A percentile compares a stretch with the other conserved stretches of the same genome.
Conservation (phyloP, 2,113 vertebrate genomes). For the Gnathonemus echidnorhynchus region DNA sequence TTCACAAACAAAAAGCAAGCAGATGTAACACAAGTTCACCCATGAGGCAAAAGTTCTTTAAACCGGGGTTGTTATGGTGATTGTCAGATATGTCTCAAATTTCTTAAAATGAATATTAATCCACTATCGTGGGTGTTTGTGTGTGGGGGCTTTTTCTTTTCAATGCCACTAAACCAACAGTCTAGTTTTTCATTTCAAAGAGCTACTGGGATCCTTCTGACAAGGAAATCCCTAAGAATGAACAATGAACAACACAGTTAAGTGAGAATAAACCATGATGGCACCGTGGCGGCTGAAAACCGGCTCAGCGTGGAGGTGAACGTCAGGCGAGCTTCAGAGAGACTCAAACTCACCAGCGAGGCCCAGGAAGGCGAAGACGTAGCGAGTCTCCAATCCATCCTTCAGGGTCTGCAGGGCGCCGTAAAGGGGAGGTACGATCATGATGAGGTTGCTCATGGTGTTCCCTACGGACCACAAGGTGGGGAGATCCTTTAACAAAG, state of each 20-base stretch:
- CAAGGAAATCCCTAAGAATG: neutral
- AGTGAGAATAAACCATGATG: neutral
- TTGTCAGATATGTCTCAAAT: neutral
- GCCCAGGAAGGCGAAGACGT: constrained; percentile 83
- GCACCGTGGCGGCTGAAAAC: neutral
- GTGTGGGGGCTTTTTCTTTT: neutral
- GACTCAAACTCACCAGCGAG: constrained; percentile 70
- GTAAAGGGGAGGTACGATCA: constrained; percentile 92
- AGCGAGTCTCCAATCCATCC: constrained; percentile 83
- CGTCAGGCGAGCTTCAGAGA: neutral
- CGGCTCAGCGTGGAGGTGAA: neutral
- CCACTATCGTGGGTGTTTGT: neutral
- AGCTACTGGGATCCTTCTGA: neutral
- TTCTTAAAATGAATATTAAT: neutral
- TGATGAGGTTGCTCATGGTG: constrained; percentile 97
- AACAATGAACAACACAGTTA: neutral
- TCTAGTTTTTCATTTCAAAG: neutral
- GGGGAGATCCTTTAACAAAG: constrained; percentile 8
- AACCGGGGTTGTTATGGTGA: neutral
- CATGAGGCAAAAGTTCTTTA: neutral
- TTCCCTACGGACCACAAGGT: constrained; percentile 74
- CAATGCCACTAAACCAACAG: neutral
- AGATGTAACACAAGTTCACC: neutral
- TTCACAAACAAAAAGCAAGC: neutral
- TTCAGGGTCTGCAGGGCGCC: constrained; percentile 80